Conservation (phyloP, 1,140 invertebrate genomes). For the Platorchestia sp. region DNA sequence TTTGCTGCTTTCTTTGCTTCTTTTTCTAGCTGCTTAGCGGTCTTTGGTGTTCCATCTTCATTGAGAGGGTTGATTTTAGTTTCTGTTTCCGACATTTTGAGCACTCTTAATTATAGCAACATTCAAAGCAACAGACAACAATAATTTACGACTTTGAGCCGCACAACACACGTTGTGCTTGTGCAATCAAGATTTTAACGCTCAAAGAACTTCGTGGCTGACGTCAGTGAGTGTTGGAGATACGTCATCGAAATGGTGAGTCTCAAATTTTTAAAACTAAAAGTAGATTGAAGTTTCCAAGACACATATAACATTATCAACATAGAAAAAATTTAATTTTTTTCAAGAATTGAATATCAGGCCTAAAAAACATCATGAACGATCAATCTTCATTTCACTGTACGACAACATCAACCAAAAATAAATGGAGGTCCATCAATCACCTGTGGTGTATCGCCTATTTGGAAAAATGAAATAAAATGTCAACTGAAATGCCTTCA, state of each 20-base stretch:
- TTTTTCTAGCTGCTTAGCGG: constrained; percentile 90
- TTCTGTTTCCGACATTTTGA: constrained; percentile 4
- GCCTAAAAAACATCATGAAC: background rate
- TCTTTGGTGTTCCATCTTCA: constrained; percentile 74
- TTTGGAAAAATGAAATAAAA: no score
- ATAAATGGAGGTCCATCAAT: background rate
- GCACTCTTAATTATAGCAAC: background rate
- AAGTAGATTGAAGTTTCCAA: background rate
- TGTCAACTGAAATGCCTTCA: no score
- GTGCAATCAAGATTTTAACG: background rate
- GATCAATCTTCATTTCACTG: background rate
- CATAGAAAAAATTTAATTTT: background rate
- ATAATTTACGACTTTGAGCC: background rate
- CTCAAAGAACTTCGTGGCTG: background rate
- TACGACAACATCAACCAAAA: background rate
- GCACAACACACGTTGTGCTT: background rate
- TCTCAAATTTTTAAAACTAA: background rate
- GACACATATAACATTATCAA: background rate
- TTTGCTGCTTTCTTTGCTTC: constrained; percentile 87
- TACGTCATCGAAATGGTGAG: background rate
- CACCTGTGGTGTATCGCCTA: no score
- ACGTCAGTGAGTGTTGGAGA: background rate
- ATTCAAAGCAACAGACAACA: background rate
- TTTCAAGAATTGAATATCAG: background rate
- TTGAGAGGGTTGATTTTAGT: background rate